Base-by-base conservation (phyloP, 2,797 vertebrate genomes). In the Octomys mimax region DNA sequence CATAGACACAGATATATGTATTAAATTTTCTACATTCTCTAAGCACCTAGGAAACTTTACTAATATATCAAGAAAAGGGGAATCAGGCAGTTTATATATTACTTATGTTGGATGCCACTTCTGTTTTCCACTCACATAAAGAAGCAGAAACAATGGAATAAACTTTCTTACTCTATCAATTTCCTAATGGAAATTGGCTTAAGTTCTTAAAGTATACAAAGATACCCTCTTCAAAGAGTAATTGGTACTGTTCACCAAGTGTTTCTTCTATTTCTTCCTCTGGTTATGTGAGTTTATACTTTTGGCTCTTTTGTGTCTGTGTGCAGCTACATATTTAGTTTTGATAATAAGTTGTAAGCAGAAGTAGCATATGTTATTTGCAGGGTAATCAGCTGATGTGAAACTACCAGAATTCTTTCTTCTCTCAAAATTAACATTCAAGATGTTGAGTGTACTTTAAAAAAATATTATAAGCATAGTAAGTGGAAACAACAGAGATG, bases 401-500 rank as follows among this genome's bases (percentile, higher is more conserved):
- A 93, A 89, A 57, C 42, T 28, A 86, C 49, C 9, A 77, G 70
- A 78, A 84, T 92, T 87, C 9, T 54, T 21, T 86, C 79, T 70
- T 28, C 6, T 85, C 33, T 91, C 81, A 46, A 61, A 31, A 57
- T 86, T 39, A 81, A 36, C 6, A 0, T 52, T 75, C 88, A 79
- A 86, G 18, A 54, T 46, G 33, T 6, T 49, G 3, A 12, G 1
- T 80, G 9, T 54, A 87, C 1, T 26, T 4, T 33, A 19, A 31
- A 36, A 57, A 79, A 84, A 49, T 61, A 77, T 2, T 54, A 9
- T 49, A 3, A 84, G 1, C 28, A 28, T 0, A 83, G 6, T 21
- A 68, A 4, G 19, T 24, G 9, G 13, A 22, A n/a, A 61, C 4
- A 70, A 22, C 1, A 80, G 39, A 75, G 49, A 1, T 16, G 39